Base-by-base conservation (phyloP, 2,113 vertebrate genomes). In the Haliaeetus leucogaster region DNA sequence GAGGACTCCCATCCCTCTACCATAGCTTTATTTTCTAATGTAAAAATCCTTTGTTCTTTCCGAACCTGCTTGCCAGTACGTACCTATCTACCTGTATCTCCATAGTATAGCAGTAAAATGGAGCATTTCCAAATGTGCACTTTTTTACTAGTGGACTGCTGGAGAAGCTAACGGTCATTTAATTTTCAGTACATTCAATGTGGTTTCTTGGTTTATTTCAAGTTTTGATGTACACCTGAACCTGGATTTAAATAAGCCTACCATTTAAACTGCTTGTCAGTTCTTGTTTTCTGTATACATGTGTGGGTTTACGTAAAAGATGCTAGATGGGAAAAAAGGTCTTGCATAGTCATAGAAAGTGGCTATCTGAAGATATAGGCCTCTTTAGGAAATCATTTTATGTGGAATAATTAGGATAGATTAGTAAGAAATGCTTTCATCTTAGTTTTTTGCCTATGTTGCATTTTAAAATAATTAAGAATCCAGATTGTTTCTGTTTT, bases 401-500 rank as follows among this genome's bases (percentile, higher is more conserved):
- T 97, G 96, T 98, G 95, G 73, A 98, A 98, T 98, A 98, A 98
- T 98, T 98, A 98, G 96, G 89, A 97, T 81, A 97, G 90, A 98
- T 98, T 98, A 98, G 97, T 90, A 80, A 97, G 94, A 98, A 98
- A 98, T 96, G 97, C 97, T 98, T 98, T 98, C 96, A 98, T 98
- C 97, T 98, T 98, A 23, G 50, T 53, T 98, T 96, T 98, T 97
- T 97, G 95, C 95, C 96, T 94, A 97, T 73, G 92, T 83, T 97
- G 94, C 94, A 65, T 98, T 98, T 98, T 96, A 96, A 97, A 97
- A 98, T 98, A 95, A 97, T 98, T 98, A 98, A 97, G 97, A 95
- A 92, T 90, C 96, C 98, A 98, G 97, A 97, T 98, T 98, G 98
- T 98, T 98, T 97, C 97, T 98, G 97, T 65, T 98, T 98, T 98